Conservation (phyloP, 2,888 invertebrate species). For the Odontothrips loti region DNA sequence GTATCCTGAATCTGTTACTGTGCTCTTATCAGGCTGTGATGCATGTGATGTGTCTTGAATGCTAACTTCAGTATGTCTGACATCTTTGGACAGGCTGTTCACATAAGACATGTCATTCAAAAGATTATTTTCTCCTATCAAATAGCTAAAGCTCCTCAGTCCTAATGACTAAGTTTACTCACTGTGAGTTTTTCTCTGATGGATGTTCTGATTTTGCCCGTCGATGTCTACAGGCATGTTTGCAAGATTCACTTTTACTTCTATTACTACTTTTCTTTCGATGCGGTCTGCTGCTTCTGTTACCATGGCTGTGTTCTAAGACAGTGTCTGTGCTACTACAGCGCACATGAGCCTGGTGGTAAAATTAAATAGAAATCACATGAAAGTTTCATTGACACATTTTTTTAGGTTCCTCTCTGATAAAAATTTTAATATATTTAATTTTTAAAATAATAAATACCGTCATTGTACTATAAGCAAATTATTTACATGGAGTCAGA, state of each 20-base stretch:
- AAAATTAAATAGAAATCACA: not conserved
- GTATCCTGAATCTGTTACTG: not conserved
- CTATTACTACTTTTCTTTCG: not conserved
- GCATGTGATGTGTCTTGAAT: not conserved
- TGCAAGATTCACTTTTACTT: not conserved
- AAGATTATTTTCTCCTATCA: not conserved
- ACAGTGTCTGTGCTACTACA: not conserved
- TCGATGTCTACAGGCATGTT: constrained; percentile 8
- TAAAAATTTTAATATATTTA: not conserved
- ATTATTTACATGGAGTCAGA: not conserved
- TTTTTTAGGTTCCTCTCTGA: not conserved
- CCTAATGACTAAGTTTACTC: not conserved
- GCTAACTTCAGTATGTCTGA: not conserved
- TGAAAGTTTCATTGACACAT: not conserved
- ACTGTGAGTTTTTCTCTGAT: not conserved
- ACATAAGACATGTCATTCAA: not conserved
- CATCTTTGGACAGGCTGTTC: not conserved
- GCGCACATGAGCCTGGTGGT: not conserved
- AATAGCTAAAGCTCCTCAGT: not conserved
- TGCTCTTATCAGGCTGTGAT: not conserved
- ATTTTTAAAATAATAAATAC: not conserved
- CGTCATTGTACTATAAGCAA: too few relatives aligned
- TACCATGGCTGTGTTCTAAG: not conserved
- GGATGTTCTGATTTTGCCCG: not conserved
- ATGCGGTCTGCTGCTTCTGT: not conserved